These are phyloP conservation scores for Dendrocincla tyrannina DNA, from an alignment of 2,797 vertebrate species.

Conservation along the genomic window DNA sequence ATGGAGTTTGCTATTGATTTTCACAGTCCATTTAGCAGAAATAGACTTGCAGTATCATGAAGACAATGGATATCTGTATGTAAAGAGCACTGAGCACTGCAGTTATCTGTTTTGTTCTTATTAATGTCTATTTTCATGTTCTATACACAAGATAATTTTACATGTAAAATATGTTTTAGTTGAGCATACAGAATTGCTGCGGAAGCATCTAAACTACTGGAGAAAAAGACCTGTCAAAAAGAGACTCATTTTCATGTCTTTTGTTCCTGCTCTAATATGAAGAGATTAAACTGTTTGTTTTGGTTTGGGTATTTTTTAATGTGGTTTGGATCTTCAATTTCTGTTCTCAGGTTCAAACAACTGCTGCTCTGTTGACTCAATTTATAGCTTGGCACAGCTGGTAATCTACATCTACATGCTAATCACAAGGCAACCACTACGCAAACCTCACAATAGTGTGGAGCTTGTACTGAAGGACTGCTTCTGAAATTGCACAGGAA, in stretches of 20 bases:
- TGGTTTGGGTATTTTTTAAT: neutral
- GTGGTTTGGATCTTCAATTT: neutral
- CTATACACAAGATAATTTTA: neutral
- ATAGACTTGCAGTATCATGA: neutral
- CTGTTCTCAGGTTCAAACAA: neutral
- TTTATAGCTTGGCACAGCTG: neutral
- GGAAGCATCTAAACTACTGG: neutral
- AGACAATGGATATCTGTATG: neutral
- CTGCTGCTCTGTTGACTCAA: neutral
- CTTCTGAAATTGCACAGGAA: neutral
- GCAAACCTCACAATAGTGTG: neutral
- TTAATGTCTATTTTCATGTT: neutral
- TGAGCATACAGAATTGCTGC: neutral
- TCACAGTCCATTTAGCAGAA: conserved; percentile 48
- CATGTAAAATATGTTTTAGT: neutral
- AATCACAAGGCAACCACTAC: neutral
- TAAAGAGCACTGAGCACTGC: neutral
- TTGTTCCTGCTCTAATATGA: neutral
- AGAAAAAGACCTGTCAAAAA: neutral
- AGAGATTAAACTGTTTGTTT: neutral
- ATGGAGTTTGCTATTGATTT: conserved; percentile 60
- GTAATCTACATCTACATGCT: neutral
- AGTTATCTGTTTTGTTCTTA: neutral
- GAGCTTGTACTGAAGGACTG: neutral
- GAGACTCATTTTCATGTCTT: neutral